These are phyloP conservation scores for Oplegnathus fasciatus DNA, from an alignment of 2,113 vertebrate genomes.

Conservation along the genomic window DNA sequence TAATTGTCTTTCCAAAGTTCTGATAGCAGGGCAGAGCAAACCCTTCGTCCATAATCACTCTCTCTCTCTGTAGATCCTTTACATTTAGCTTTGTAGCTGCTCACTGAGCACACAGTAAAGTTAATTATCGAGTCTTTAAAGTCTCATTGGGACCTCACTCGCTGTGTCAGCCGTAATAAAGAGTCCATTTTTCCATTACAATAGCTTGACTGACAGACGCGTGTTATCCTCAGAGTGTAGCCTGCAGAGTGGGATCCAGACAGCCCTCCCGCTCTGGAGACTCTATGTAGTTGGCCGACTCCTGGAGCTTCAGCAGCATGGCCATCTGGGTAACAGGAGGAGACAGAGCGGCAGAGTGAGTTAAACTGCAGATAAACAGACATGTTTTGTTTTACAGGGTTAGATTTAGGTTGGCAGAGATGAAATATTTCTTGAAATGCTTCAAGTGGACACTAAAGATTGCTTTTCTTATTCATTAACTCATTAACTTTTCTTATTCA, in stretches of 20 bases:
- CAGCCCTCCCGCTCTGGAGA: conserved; percentile 93
- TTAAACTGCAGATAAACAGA: background rate
- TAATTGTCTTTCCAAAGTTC: conserved; percentile 53
- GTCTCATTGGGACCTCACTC: conserved; percentile 50
- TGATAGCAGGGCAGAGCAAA: conserved; percentile 49
- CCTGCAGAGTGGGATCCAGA: conserved; percentile 90
- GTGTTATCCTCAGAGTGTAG: conserved; percentile 80
- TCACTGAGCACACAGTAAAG: conserved; percentile 66
- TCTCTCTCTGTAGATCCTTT: conserved; percentile 42
- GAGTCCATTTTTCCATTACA: conserved; percentile 25
- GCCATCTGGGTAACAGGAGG: conserved; percentile 88
- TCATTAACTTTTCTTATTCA: background rate
- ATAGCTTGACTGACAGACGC: conserved; percentile 9
- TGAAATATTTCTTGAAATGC: background rate
- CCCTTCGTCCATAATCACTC: conserved; percentile 48
- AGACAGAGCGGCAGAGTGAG: conserved; percentile 27
- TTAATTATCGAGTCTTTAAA: conserved; percentile 63
- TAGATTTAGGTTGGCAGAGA: background rate
- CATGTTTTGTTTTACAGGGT: background rate
- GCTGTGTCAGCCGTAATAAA: conserved; percentile 3
- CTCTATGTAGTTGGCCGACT: conserved; percentile 97
- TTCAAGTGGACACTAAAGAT: background rate
- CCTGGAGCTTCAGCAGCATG: conserved; percentile 98
- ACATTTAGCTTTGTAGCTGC: conserved; percentile 62
- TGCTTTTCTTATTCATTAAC: background rate